Base-by-base conservation (phyloP, 2,113 vertebrate species). In the Bagarius yarrelli region DNA sequence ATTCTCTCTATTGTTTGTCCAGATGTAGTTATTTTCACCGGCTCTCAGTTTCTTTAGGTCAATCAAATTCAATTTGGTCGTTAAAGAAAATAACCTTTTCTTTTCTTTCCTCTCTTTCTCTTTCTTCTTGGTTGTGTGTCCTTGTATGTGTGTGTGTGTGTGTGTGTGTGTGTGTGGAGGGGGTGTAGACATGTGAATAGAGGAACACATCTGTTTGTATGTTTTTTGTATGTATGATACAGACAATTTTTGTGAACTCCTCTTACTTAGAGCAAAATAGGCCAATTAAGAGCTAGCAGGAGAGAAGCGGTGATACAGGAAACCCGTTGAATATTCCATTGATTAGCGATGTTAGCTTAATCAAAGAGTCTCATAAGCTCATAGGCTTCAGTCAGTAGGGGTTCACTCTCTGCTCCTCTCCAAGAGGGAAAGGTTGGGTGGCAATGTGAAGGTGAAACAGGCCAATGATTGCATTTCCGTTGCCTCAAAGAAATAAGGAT, bases 341-440 rank as follows among this genome's bases (percentile, higher is more conserved):
- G 93, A 93, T 93, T 93, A 93, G 91, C 90, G 89, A 87, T 89
- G 89, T 92, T 96, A 93, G 87, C 89, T 91, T 94, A 93, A 92
- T 93, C 90, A 93, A 90, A 91, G 91, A 89, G 87, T 91, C 91
- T 92, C 90, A 91, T 92, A 88, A 91, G 90, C 89, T 91, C 89
- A 86, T 86, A 80, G 52, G 83, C 89, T 81, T 87, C 89, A 90
- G 91, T 93, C 91, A 93, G 91, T 92, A 92, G 92, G 90, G 90
- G 86, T 88, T 90, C 87, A 84, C 88, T 88, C 86, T 89, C 81
- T 86, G 87, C 87, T 85, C 89, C 84, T 87, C 87, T 85, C 88
- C 14, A 56, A 78, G 79, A 79, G 71, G 79, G 76, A 76, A 85
- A 85, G 86, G 83, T 83, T 52, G 83, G 83, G 81, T 83, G 81